Evolutionary conservation across 2,888 invertebrate genomes (phyloP).

Genomic region (Hoplodrina ambigua): DNA sequence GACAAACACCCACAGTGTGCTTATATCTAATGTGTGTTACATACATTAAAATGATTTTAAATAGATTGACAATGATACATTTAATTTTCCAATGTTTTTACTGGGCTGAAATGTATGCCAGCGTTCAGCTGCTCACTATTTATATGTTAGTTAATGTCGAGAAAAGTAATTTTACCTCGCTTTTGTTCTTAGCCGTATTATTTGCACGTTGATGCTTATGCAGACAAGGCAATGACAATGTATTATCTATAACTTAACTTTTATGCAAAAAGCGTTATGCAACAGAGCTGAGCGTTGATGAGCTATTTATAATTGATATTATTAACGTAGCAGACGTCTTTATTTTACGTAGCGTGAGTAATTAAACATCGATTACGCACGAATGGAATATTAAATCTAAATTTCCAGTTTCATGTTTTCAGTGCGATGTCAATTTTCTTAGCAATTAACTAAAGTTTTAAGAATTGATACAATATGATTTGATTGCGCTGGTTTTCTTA

Average conservation of each 20-base stretch:
- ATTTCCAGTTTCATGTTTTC: slow-evolving; percentile 6
- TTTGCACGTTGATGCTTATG: neutral
- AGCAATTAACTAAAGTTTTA: neutral
- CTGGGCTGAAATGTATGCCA: neutral
- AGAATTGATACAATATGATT: neutral
- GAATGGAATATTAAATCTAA: slow-evolving; percentile 24
- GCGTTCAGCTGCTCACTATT: neutral
- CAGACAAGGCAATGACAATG: neutral
- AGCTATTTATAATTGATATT: slow-evolving; percentile 26
- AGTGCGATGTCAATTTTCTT: slow-evolving; percentile 2
- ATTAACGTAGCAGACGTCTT: slow-evolving; percentile 25
- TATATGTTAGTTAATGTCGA: neutral
- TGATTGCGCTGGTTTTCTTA: neutral
- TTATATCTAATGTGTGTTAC: slow-evolving; percentile 6
- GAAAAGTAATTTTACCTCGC: neutral
- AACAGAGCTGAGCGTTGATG: slow-evolving; percentile 9
- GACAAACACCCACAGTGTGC: slow-evolving; percentile 46
- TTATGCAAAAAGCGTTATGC: neutral
- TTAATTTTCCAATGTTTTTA: neutral
- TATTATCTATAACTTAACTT: neutral
- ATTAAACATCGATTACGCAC: slow-evolving; percentile 35
- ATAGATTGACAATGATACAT: slow-evolving; percentile 6
- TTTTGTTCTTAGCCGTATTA: neutral
- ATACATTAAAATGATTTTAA: slow-evolving; percentile 15
- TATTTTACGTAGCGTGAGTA: slow-evolving; percentile 13